phyloP scores from a whole-genome alignment of 2,888 invertebrate genomes.

The Cheilosia pagana region DNA sequence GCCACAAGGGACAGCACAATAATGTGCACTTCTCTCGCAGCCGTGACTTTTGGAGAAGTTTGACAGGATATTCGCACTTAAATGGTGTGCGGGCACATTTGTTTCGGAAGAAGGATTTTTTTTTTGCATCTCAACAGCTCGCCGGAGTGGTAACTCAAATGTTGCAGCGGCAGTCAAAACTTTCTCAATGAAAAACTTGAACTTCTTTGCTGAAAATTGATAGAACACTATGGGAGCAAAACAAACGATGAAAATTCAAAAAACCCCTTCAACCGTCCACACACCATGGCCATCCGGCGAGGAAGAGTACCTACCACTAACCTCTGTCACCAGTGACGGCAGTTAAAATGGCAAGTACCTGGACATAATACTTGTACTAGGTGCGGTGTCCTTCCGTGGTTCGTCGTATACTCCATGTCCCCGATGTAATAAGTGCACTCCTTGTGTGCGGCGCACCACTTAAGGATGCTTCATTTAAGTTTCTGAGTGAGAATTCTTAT shows the following conservation, averaged over 20 bases:
- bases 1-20: constrained; percentile 5
- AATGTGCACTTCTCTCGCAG: background rate
- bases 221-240: constrained; percentile 39
- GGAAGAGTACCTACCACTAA: background rate
- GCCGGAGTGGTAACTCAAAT: constrained; percentile 17
- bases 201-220: constrained; percentile 55
- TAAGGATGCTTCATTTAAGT: constrained; percentile 72
- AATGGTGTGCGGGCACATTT: constrained; percentile 39
- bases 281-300: constrained; percentile 37
- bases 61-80: constrained; percentile 36
- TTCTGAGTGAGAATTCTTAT: constrained; percentile 42
- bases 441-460: constrained; percentile 65
- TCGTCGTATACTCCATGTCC: constrained; percentile 32
- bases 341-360: constrained; percentile 51
- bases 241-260: constrained; percentile 50
- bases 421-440: constrained; percentile 61
- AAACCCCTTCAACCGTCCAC: constrained; percentile 49
- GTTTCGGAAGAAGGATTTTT: constrained; percentile 37
- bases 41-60: constrained; percentile 34
- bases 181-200: constrained; percentile 69
- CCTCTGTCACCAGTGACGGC: constrained; percentile 13
- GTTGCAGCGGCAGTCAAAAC: constrained; percentile 63
- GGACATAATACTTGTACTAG: background rate
- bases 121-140: constrained; percentile 58
- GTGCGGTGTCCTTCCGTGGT: constrained; percentile 35